Percentiles rank a stretch among this genome's conserved stretches.
phyloP scores from a whole-genome alignment of 2,113 vertebrate genomes.

The Neogobius melanostomus region DNA sequence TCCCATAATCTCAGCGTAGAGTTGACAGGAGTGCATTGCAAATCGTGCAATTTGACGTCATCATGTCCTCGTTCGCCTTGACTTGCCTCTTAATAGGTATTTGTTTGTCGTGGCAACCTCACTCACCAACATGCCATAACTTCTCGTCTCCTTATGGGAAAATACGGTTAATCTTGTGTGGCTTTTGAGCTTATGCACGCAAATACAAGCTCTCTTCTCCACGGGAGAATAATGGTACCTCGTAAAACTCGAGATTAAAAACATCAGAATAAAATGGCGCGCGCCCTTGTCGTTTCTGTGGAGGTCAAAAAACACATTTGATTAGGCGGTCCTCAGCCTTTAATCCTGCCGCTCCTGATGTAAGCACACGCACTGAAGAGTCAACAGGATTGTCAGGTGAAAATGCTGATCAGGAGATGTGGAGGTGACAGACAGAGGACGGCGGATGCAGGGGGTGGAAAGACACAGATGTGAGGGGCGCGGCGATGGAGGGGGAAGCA shows the following conservation, averaged over 20 bases:
- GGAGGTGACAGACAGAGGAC: constrained; percentile 25
- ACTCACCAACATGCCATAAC: constrained; percentile 20
- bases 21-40: too few species aligned
- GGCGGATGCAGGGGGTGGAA: constrained; percentile 10
- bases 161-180: constrained; percentile 15
- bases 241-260: constrained; percentile 49
- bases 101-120: constrained; percentile 8
- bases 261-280: constrained; percentile 34
- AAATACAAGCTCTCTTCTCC: constrained; percentile 21
- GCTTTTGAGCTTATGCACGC: neutral
- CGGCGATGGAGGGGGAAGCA: neutral
- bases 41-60: too few species aligned
- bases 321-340: constrained; percentile 69
- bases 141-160: constrained; percentile 54
- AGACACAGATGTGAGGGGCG: neutral
- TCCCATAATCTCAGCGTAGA: too few species aligned
- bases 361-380: constrained; percentile 35
- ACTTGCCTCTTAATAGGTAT: neutral
- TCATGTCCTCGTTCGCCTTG: neutral
- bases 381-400: constrained; percentile 39
- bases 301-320: constrained; percentile 68
- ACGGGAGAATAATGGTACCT: constrained; percentile 45
- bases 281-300: constrained; percentile 39
- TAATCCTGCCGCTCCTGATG: constrained; percentile 63
- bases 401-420: constrained; percentile 33